Evolutionary conservation across 2,888 invertebrate genomes (phyloP), one percentile per base, ranked within the genome.

Genomic region (Apotomis betuletana): DNA sequence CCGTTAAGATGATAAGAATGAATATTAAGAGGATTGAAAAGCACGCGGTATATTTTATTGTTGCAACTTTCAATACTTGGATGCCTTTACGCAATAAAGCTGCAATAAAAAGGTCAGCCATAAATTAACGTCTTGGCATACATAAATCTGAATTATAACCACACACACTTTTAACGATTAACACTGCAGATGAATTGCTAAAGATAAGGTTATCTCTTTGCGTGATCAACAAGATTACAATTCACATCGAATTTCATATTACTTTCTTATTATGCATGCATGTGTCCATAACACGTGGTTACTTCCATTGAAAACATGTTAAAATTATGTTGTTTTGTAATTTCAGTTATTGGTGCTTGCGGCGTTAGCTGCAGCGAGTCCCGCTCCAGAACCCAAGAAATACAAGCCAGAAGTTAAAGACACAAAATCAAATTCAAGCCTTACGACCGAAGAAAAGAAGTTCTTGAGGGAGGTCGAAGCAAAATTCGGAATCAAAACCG

Each of bases 391-490:
- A 15, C 93, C 92, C 6, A 93, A 92, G 73, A 92, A 91, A 77
- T 93, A 90, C 74, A 91, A 90, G 75, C 72, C 84, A 54, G 84
- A 86, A 74, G 75, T 80, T 27, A 82, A 86, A 81, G 83, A 85
- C 12, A 89, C 89, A 75, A 80, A 82, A 54, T 60, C 82, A 1
- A 85, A 85, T 67, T 75, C 83, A 15, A 89, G 83, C 5, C 75
- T 94, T 49, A 91, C 93, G 52, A 86, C 86, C 13, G 91, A 93
- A 68, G 94, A 94, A 80, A 88, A 83, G 77, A 86, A 87, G 70
- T 94, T 94, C 77, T 76, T 94, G 59, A 87, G 90, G 81, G 93
- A 93, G 76, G 91, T 94, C 3, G 94, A 94, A 85, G 86, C 86
- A 27, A 94, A 93, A 75, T 94, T 89, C 77, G 93, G 92, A 1